Evolutionary conservation across 53 echinoderm and acorn worm species (phyloP), one percentile per base, ranked within the genome.

Genomic region (Pentamera pediparva): DNA sequence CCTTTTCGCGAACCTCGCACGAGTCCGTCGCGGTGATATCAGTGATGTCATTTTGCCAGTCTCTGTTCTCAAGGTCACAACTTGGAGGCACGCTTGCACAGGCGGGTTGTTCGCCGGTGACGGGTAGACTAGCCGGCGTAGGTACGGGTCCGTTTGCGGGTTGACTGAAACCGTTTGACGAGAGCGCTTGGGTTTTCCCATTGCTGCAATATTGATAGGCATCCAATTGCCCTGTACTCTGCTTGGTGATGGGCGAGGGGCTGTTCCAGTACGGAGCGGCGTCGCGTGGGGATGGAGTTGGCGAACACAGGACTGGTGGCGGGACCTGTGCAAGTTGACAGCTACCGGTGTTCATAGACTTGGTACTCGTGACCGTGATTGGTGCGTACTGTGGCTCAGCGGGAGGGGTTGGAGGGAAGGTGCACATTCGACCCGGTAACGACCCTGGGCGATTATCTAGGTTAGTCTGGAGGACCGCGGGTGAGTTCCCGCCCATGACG

Each of bases 1-100:
- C 83, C 40, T 83, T 72, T 20, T 72, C 55, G 27, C 54, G 40
- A 28, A 67, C 37, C 33, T 54, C 73, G 34, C 35, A 72, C n/a
- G n/a, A n/a, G 19, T 28, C 73, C 7, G 35, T 53, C 6, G 73
- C n/a, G 54, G 34, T 72, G 12, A 72, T 32, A 55, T 72, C 73
- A 10, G 32, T 35, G 19, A 72, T 53, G 25, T 53, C 55, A 37
- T 52, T 54, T 24, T 72, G 73, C 73, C 73, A 72, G 7, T 52
- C 73, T 13, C 37, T 52, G 22, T 30, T 55, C 4, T 52, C 51
- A 2, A 72, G 38, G 35, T 52, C 55, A 32, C 67, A 67, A 43
- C 20, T 67, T 37, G 40, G 26, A 13, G 67, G 67, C 5, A 67
- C 20, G 31, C 26, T 41, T 12, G 67, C 27, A 15, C 67, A 67